Conservation (phyloP, 2,797 vertebrate species). For the Chrysolophus pictus region DNA sequence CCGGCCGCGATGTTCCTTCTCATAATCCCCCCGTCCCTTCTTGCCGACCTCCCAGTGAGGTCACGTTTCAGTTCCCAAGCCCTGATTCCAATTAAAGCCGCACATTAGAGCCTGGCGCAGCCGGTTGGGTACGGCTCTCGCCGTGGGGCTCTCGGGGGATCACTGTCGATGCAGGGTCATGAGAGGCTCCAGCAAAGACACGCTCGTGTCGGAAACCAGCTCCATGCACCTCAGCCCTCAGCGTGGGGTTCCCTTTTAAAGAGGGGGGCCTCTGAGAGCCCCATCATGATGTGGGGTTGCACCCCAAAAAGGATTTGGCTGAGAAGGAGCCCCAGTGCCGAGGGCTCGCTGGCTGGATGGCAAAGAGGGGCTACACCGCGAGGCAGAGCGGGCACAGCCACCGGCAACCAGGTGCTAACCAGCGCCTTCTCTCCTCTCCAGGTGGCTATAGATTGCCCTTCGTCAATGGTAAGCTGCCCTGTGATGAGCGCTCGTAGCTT, state of each 20-base stretch:
- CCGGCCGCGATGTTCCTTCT: fast-evolving
- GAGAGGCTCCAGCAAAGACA: neutral
- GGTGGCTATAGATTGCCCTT: constrained; percentile 88
- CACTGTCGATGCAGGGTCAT: fast-evolving
- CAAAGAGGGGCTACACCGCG: neutral
- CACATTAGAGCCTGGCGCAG: neutral
- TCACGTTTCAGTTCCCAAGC: constrained; percentile 38
- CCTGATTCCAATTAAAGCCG: constrained; percentile 49
- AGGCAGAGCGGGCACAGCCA: neutral
- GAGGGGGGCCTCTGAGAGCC: neutral
- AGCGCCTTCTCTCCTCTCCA: constrained; percentile 67
- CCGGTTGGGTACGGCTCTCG: constrained; percentile 22
- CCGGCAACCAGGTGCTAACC: constrained; percentile 20
- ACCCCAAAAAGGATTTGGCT: neutral
- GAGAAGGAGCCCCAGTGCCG: neutral
- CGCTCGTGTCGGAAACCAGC: neutral
- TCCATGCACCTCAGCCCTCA: fast-evolving
- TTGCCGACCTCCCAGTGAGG: neutral
- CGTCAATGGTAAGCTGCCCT: constrained; percentile 85
- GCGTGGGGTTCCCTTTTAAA: neutral
- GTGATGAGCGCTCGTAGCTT: constrained; percentile 71
- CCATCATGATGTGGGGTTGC: fast-evolving
- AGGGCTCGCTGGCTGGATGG: neutral
- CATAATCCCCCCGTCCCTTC: neutral
- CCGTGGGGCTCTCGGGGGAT: fast-evolving